Base-by-base conservation (phyloP, 2,888 invertebrate genomes). In the Nomada ferruginata region DNA sequence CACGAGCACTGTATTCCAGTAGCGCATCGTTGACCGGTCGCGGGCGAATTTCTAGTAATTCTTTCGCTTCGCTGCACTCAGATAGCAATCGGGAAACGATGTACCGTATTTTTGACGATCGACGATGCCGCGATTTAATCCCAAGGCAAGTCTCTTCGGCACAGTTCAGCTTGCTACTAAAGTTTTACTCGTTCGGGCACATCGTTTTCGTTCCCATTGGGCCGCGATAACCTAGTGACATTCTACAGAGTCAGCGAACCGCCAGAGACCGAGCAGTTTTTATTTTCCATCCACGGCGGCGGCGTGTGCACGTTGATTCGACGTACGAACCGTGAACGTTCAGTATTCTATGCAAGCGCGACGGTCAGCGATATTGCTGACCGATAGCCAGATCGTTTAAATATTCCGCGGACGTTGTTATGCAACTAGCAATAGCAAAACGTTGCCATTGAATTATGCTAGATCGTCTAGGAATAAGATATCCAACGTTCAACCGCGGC, bases 1-100 rank as follows among this genome's bases (percentile, higher is more conserved):
- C 15, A 68, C 11, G 42, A 89, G 50, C 55, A 79, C 26, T 36
- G 60, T 76, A 13, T 70, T 76, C 72, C 79, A 80, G 44, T 18
- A 44, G 26, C n/a, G 36, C 74, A 76, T 77, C 52, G 20, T 60
- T 3, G 9, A 11, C 13, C 29, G 11, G 2, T n/a, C 15, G 15
- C 2, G 1, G 9, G 0, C 18, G 18, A 23, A 7, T 15, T 36
- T 36, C 10, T 26, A 47, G 57, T 13, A 13, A 50, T n/a, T 18
- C 63, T 42, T 2, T 11, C 71, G 13, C 3, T 20, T 9, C 29
- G 26, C 20, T 20, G 1, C 3, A 10, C 36, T 36, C 20, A 20
- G 52, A 36, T 20, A 3, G 4, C n/a, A 36, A 20, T 29, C 44
- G 60, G 4, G 11, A 57, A 26, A 13, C 13, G 7, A 57, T 0